phyloP scores from a whole-genome alignment of 2,888 invertebrate species.

The Apocheima hispidaria region DNA sequence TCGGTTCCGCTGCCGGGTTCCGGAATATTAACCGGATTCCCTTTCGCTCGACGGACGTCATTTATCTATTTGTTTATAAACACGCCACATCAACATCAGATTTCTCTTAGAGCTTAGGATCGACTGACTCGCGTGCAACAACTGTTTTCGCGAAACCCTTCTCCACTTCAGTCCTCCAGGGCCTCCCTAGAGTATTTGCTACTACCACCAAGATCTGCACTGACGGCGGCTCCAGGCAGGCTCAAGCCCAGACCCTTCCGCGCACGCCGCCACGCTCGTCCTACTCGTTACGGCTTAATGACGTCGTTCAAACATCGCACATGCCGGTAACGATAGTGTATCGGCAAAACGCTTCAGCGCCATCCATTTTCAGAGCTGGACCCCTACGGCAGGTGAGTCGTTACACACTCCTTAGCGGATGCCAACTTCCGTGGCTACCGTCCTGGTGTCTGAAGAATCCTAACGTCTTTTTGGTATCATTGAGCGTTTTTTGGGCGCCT shows the following conservation, averaged over 20 bases:
- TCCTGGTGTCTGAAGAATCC: slow-evolving; percentile 85
- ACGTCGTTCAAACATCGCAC: slow-evolving; percentile 52
- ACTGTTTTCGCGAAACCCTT: slow-evolving; percentile 82
- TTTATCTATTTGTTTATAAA: slow-evolving; percentile 50
- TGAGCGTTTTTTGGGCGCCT: slow-evolving; percentile 88
- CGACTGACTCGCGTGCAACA: slow-evolving; percentile 86
- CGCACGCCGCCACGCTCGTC: slow-evolving; percentile 78
- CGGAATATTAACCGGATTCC: slow-evolving; percentile 86
- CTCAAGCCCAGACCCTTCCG: slow-evolving; percentile 86
- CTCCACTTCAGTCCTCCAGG: slow-evolving; percentile 87
- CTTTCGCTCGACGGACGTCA: slow-evolving; percentile 79
- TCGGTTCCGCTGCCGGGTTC: slow-evolving; percentile 86
- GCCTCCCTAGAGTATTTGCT: slow-evolving; percentile 89
- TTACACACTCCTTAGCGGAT: slow-evolving; percentile 87
- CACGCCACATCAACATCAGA: slow-evolving; percentile 70
- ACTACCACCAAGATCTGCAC: slow-evolving; percentile 89
- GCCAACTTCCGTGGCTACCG: slow-evolving; percentile 89
- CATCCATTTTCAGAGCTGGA: slow-evolving; percentile 89
- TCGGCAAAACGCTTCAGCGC: slow-evolving; percentile 85
- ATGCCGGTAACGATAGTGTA: slow-evolving; percentile 78
- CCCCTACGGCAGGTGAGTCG: slow-evolving; percentile 87
- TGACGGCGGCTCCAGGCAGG: slow-evolving; percentile 82
- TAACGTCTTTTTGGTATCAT: slow-evolving; percentile 65
- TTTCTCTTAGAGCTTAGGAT: slow-evolving; percentile 86
- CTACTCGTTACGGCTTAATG: slow-evolving; percentile 88